A percentile compares a stretch with the other conserved stretches of the same genome.
Evolutionary conservation across 2,797 vertebrate genomes (phyloP).

Genomic region (Myotis pilosus): DNA sequence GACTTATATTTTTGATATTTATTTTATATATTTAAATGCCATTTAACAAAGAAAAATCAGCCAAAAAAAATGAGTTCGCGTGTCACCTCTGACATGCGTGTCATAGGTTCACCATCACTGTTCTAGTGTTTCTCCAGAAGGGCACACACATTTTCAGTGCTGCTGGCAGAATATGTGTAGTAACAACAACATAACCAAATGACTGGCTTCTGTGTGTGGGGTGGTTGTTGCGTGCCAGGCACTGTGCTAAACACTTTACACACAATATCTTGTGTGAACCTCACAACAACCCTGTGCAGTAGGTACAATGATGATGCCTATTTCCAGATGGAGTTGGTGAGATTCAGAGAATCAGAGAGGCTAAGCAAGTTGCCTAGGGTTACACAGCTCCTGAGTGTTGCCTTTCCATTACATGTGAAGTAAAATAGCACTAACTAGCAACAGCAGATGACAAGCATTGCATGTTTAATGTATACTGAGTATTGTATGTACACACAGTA

Average conservation of each 20-base stretch:
- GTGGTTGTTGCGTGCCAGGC: background rate
- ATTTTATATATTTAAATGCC: too few species aligned
- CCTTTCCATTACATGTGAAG: background rate
- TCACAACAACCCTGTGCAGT: background rate
- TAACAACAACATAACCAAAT: background rate
- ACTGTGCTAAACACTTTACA: background rate
- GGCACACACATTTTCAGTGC: background rate
- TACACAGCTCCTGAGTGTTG: background rate
- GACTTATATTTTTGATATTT: too few species aligned
- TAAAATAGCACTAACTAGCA: background rate
- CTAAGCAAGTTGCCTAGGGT: background rate
- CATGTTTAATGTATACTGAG: background rate
- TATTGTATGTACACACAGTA: background rate
- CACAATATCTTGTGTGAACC: background rate
- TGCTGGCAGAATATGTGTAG: background rate
- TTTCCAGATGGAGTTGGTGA: background rate
- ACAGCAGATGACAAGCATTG: background rate
- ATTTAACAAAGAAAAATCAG: too few species aligned
- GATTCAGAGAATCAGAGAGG: conserved; percentile 1
- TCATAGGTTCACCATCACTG: too few species aligned
- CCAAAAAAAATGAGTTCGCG: too few species aligned
- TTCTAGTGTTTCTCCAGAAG: background rate
- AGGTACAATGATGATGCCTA: background rate
- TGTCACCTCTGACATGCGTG: too few species aligned
- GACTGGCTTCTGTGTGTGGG: background rate